These are phyloP conservation scores for Tragelaphus scriptus DNA, from an alignment of 2,113 vertebrate species.

Conservation along the genomic window DNA sequence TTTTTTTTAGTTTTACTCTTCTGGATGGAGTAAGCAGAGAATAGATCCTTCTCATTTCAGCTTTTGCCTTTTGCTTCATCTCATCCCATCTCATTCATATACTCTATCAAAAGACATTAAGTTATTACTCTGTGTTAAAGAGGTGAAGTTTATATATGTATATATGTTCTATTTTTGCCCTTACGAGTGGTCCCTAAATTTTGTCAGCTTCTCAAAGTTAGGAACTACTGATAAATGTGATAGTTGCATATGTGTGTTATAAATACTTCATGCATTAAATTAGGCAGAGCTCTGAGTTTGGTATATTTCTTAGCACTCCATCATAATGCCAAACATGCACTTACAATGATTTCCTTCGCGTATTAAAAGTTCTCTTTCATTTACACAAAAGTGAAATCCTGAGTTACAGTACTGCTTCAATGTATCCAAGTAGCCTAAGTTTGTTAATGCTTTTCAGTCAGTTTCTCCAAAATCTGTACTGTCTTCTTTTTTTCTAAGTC, in stretches of 20 bases:
- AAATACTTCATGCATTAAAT: background rate
- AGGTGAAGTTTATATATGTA: background rate
- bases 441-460: background rate
- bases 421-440: background rate
- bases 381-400: background rate
- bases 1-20: background rate
- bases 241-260: background rate
- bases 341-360: background rate
- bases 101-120: background rate
- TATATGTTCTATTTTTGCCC: background rate
- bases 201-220: background rate
- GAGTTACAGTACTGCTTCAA: background rate
- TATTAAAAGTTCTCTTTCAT: background rate
- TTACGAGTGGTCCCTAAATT: background rate
- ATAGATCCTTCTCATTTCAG: background rate
- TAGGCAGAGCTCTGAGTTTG: background rate
- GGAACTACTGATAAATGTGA: background rate
- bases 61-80: background rate
- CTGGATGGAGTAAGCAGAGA: background rate
- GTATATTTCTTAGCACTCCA: background rate
- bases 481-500: background rate
- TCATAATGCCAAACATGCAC: background rate
- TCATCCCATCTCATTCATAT: background rate
- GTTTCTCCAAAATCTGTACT: background rate
- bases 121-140: background rate